phyloP scores from a whole-genome alignment of 2,113 vertebrate genomes.

The Neodon shergylaensis region DNA sequence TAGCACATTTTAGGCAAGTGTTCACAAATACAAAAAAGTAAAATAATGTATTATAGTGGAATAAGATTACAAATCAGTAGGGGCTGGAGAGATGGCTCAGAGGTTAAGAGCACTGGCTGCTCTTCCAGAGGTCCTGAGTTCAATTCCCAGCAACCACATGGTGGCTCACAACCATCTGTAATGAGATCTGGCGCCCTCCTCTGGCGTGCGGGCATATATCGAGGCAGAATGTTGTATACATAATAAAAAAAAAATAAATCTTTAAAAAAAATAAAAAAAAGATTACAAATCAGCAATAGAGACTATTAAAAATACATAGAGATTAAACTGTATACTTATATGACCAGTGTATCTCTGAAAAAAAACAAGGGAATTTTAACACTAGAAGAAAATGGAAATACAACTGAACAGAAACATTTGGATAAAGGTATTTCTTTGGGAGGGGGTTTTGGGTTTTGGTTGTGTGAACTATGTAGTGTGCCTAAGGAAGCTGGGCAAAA shows the following conservation, averaged over 20 bases:
- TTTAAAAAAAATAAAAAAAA: too few relatives aligned
- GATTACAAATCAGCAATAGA: not conserved
- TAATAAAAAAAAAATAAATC: too few relatives aligned
- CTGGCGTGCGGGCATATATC: too few relatives aligned
- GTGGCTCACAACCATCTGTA: too few relatives aligned
- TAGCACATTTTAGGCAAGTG: not conserved
- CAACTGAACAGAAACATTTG: not conserved
- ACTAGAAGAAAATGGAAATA: not conserved
- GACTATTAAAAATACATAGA: not conserved
- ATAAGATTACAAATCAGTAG: not conserved
- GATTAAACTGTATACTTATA: not conserved
- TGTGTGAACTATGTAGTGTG: not conserved
- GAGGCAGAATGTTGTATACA: too few relatives aligned
- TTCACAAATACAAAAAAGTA: not conserved
- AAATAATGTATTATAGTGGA: not conserved
- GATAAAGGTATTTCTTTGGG: not conserved
- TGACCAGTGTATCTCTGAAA: not conserved
- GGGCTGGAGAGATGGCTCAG: too few relatives aligned
- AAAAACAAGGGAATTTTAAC: not conserved
- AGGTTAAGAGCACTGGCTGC: too few relatives aligned
- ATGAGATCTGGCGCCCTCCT: too few relatives aligned
- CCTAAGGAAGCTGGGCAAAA: not conserved
- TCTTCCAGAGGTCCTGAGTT: too few relatives aligned
- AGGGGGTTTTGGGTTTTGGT: not conserved
- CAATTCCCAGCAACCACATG: too few relatives aligned